A percentile compares a stretch with the other conserved stretches of the same genome.
Conservation (phyloP, 92 coral and sea anemone genomes). For the Epizoanthus illoricatus region DNA sequence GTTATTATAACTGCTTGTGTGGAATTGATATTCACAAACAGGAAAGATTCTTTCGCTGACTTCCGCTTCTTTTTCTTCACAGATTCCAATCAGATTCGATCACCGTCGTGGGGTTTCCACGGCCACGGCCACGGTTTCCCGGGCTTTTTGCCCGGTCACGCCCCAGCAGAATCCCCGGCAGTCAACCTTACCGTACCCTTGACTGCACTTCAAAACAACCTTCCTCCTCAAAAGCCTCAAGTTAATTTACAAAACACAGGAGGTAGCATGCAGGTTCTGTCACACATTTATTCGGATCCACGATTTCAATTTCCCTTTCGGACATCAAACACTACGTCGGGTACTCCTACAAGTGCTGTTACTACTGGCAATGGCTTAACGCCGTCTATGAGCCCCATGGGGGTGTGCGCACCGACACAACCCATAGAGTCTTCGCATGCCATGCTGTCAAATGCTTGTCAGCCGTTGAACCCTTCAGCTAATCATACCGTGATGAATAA, state of each 20-base stretch:
- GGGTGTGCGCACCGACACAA: conserved; percentile 59
- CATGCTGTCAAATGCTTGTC: conserved; percentile 71
- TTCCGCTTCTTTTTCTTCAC: conserved; percentile 48
- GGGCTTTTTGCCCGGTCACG: conserved; percentile 78
- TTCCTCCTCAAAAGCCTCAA: conserved; percentile 72
- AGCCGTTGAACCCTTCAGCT: conserved; percentile 64
- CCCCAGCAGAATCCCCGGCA: conserved; percentile 73
- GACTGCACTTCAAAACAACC: conserved; percentile 70
- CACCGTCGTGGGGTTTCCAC: conserved; percentile 91
- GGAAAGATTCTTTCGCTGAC: conserved; percentile 24
- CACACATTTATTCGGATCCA: conserved; percentile 87
- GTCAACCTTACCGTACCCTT: conserved; percentile 67
- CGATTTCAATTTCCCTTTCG: conserved; percentile 86
- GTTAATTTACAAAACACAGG: conserved; percentile 81
- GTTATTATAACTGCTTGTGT: conserved; percentile 12
- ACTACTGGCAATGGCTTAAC: conserved; percentile 51
- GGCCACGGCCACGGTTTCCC: conserved; percentile 81
- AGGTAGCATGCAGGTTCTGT: conserved; percentile 67
- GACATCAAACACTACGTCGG: conserved; percentile 68
- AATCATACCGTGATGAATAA: conserved; percentile 64
- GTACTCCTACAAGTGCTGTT: conserved; percentile 60
- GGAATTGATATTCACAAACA: conserved; percentile 39
- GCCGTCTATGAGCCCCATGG: conserved; percentile 62
- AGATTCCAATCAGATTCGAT: conserved; percentile 84
- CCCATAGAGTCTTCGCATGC: conserved; percentile 62